phyloP scores from a whole-genome alignment of 2,888 invertebrate genomes.

The Zhuqinia jingwanae region DNA sequence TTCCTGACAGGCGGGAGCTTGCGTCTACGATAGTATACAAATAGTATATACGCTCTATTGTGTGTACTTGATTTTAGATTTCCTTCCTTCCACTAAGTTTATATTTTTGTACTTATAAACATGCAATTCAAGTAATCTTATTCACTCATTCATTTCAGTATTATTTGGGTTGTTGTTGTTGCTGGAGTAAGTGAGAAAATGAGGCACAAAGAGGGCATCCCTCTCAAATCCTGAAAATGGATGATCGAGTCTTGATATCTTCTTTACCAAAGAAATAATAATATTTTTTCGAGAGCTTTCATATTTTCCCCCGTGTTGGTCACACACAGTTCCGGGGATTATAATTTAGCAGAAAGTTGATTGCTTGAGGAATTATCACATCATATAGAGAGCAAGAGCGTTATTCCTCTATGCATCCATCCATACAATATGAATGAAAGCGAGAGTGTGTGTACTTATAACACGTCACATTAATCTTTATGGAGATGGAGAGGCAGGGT shows the following conservation, averaged over 20 bases:
- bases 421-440: background rate
- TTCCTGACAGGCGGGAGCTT: background rate
- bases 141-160: conserved; percentile 5
- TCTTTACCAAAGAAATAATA: conserved; percentile 11
- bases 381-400: conserved; percentile 6
- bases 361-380: conserved; percentile 64
- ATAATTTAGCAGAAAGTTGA: conserved; percentile 56
- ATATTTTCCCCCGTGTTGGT: background rate
- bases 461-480: conserved; percentile 38
- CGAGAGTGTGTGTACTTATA: background rate
- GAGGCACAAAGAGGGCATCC: background rate
- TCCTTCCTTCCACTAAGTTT: background rate
- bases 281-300: conserved; percentile 38
- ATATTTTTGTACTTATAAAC: background rate
- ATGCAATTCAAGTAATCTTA: conserved; percentile 22
- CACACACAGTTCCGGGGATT: conserved; percentile 36
- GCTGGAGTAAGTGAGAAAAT: background rate
- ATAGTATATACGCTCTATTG: background rate
- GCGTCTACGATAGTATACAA: background rate
- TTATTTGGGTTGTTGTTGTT: conserved; percentile 19
- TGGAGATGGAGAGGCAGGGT: conserved; percentile 6
- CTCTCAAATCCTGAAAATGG: background rate
- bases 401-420: background rate
- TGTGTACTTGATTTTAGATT: background rate
- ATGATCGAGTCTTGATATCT: conserved; percentile 18